Percentiles rank a stretch among this genome's conserved stretches.
Conservation (phyloP, 2,797 vertebrate genomes). For the Oophaga sylvatica region DNA sequence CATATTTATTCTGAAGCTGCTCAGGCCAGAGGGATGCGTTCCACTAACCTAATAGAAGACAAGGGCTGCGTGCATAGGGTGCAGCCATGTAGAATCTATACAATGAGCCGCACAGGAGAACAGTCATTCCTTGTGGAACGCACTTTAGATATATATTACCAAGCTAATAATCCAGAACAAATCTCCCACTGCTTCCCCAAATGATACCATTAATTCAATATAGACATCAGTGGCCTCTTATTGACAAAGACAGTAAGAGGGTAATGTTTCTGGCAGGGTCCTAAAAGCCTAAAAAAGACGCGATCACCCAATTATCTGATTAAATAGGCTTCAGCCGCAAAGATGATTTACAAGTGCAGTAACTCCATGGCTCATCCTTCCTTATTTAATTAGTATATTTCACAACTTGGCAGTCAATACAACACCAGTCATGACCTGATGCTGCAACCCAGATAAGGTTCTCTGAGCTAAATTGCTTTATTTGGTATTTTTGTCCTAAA, state of each 20-base stretch:
- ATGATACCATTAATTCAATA: constrained; percentile 42
- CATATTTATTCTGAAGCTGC: constrained; percentile 32
- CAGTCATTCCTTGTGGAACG: not conserved
- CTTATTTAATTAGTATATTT: constrained; percentile 64
- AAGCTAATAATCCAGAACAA: constrained; percentile 40
- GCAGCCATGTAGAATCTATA: constrained; percentile 7
- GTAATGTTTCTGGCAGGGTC: constrained; percentile 33
- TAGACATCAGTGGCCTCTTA: constrained; percentile 48
- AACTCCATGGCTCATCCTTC: constrained; percentile 60
- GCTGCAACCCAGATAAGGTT: constrained; percentile 33
- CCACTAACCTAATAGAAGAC: constrained; percentile 33
- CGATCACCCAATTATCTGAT: constrained; percentile 58
- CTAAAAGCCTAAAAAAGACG: constrained; percentile 40
- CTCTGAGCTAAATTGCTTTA: constrained; percentile 6
- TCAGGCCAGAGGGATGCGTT: constrained; percentile 6
- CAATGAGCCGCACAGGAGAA: not conserved
- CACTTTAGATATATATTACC: constrained; percentile 34
- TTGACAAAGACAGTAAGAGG: constrained; percentile 47
- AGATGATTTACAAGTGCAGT: constrained; percentile 55
- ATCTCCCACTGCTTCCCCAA: constrained; percentile 1
- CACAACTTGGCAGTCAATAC: constrained; percentile 51
- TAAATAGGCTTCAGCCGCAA: constrained; percentile 58
- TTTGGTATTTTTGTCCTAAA: constrained; percentile 47
- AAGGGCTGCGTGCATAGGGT: not conserved
- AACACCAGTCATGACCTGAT: constrained; percentile 54